Evolutionary conservation across 2,113 vertebrate species (phyloP).

Genomic region (Corvus hawaiiensis): DNA sequence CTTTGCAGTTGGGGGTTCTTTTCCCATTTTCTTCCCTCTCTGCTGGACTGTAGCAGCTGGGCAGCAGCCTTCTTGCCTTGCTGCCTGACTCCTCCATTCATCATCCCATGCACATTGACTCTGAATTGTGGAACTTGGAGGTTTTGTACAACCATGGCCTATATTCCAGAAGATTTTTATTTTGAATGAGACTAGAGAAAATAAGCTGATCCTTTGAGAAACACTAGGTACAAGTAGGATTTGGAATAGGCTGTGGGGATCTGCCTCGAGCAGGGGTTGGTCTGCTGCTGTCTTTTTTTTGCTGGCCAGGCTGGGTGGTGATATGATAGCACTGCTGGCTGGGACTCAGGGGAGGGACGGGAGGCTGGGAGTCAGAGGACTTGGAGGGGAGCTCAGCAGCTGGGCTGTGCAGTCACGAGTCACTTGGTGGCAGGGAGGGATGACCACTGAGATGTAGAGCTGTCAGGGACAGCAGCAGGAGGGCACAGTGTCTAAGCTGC

Average conservation of each 20-base stretch:
- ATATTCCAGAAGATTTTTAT: neutral
- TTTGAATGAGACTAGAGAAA: neutral
- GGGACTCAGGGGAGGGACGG: neutral
- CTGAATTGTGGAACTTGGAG: neutral
- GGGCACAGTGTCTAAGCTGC: neutral
- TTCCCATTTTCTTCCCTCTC: neutral
- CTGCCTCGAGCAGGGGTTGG: neutral
- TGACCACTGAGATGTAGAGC: neutral
- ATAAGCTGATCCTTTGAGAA: neutral
- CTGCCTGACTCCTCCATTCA: neutral
- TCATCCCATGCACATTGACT: neutral
- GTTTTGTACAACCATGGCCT: neutral
- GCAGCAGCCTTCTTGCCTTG: neutral
- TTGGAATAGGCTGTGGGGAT: neutral
- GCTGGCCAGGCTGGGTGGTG: neutral
- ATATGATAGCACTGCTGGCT: neutral
- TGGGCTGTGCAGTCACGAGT: neutral
- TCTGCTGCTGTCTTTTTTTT: neutral
- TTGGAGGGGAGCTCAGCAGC: no score
- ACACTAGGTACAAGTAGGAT: neutral
- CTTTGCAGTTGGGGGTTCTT: neutral
- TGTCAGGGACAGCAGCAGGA: neutral
- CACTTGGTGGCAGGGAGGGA: neutral
- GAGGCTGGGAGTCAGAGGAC: neutral
- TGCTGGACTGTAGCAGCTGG: neutral